Percentiles rank a stretch among this genome's conserved stretches.
Conservation (phyloP, 2,113 vertebrate genomes). For the Puffinus mauretanicus region DNA sequence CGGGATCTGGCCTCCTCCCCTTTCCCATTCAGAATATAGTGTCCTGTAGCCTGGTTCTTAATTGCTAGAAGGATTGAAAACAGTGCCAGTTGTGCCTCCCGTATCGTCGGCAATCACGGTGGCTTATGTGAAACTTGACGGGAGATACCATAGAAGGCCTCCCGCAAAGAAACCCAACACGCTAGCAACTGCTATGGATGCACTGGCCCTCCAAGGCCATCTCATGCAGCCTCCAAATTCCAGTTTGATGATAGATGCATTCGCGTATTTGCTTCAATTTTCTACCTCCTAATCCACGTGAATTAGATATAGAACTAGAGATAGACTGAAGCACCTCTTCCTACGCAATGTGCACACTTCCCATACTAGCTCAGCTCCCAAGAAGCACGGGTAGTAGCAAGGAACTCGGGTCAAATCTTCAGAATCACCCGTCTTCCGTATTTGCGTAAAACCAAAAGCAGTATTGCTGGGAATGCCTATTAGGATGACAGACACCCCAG, state of each 20-base stretch:
- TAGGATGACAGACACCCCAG: background rate
- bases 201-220: background rate
- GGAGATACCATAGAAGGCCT: background rate
- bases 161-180: background rate
- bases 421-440: background rate
- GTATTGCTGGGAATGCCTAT: background rate
- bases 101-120: no score
- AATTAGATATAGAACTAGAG: background rate
- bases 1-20: conserved; percentile 87
- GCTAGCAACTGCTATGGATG: background rate
- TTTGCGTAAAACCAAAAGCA: background rate
- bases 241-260: background rate
- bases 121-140: background rate
- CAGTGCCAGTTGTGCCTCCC: background rate
- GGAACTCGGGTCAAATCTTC: background rate
- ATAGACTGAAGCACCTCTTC: background rate
- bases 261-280: background rate
- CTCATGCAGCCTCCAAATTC: background rate
- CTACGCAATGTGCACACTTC: accelerated
- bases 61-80: conserved; percentile 79
- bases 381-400: background rate
- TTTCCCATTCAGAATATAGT: conserved; percentile 94
- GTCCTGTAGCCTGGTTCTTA: conserved; percentile 97
- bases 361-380: background rate
- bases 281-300: background rate